Percentiles rank a stretch among this genome's conserved stretches.
phyloP scores from a whole-genome alignment of 2,797 vertebrate species.

The Phoebastria nigripes region DNA sequence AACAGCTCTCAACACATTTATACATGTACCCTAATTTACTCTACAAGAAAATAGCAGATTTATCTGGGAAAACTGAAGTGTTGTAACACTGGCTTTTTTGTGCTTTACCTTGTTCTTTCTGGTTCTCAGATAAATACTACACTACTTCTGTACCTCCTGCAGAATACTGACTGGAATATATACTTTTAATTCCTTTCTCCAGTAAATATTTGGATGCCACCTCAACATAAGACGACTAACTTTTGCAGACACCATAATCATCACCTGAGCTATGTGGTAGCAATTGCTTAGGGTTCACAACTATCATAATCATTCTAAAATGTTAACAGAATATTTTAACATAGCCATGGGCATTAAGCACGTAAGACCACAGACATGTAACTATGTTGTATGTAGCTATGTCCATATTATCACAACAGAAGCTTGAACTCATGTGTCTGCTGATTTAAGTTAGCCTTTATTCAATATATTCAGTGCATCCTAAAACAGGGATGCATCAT shows the following conservation, averaged over 20 bases:
- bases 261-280: not conserved
- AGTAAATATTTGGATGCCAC: not conserved
- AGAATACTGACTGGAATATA: not conserved
- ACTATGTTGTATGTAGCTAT: not conserved
- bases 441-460: not conserved
- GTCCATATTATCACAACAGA: not conserved
- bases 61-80: not conserved
- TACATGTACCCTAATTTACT: not conserved
- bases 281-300: not conserved
- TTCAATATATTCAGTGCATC: not conserved
- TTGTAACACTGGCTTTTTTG: not conserved
- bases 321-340: not conserved
- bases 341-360: not conserved
- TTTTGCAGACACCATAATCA: not conserved
- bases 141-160: not conserved
- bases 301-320: not conserved
- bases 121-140: not conserved
- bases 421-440: not conserved
- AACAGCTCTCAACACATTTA: not conserved
- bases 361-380: rapidly evolving
- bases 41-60: not conserved
- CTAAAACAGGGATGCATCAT: rapidly evolving
- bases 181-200: not conserved
- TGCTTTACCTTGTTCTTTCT: not conserved
- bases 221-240: not conserved